These are phyloP conservation scores for Desmodus rotundus DNA, from an alignment of 2,113 vertebrate species.

Conservation along the genomic window DNA sequence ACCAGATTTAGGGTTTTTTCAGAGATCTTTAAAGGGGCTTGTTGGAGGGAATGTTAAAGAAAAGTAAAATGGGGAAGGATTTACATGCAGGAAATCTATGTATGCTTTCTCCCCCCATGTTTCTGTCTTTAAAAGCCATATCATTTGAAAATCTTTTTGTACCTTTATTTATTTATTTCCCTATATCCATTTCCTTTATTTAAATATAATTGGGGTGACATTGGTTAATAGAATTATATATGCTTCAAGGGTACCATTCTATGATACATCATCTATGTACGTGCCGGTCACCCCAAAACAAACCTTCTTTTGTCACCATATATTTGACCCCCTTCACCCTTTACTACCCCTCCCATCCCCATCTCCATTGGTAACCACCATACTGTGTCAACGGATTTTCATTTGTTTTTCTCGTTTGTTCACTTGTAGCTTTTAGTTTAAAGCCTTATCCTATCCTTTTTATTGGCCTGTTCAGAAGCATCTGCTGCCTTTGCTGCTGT, in stretches of 20 bases:
- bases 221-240: not conserved
- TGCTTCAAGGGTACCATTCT: not conserved
- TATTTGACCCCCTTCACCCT: not conserved
- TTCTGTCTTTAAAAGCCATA: not conserved
- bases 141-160: not conserved
- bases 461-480: not conserved
- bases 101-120: not conserved
- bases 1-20: not conserved
- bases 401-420: not conserved
- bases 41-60: not conserved
- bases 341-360: not conserved
- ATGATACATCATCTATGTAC: not conserved
- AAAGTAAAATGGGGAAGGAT: not conserved
- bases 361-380: not conserved
- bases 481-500: not conserved
- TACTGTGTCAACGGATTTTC: not conserved
- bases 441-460: not conserved
- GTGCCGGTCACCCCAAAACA: not conserved
- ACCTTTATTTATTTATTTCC: not conserved
- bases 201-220: not conserved
- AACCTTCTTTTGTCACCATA: not conserved
- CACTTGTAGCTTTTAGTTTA: not conserved
- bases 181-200: not conserved
- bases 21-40: rapidly evolving
- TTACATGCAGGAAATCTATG: not conserved